Conservation (phyloP, 2,888 invertebrate species). For the Aricia artaxerxes region DNA sequence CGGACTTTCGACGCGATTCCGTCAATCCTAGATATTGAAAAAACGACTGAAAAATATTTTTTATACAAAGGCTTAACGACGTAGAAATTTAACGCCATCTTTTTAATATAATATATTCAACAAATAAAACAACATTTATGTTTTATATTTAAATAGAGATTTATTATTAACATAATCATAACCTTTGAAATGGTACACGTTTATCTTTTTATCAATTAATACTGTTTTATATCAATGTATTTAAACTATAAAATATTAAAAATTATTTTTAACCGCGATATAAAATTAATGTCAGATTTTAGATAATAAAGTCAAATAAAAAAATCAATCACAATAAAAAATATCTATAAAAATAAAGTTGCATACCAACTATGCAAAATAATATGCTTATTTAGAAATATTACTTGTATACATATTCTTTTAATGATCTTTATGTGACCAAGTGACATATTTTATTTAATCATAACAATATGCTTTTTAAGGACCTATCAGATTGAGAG, state of each 20-base stretch:
- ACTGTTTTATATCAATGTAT: neutral
- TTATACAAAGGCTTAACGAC: neutral
- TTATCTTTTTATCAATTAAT: constrained; percentile 11
- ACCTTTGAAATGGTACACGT: neutral
- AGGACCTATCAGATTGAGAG: no score
- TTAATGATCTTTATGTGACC: neutral
- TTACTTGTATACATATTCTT: neutral
- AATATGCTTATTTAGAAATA: neutral
- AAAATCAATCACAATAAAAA: neutral
- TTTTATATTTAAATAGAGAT: neutral
- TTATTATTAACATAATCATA: constrained; percentile 3
- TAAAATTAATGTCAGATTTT: neutral
- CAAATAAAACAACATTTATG: neutral
- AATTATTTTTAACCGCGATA: neutral
- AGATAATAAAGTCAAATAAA: neutral
- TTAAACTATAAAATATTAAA: neutral
- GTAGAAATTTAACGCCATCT: neutral
- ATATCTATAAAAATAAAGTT: neutral
- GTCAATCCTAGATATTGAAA: no score
- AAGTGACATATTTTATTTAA: neutral
- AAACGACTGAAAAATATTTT: neutral
- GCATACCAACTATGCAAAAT: neutral
- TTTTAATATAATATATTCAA: neutral
- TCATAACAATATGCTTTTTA: neutral
- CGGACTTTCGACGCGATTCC: no score